phyloP scores from a whole-genome alignment of 2,113 vertebrate species.

The Dascyllus trimaculatus region DNA sequence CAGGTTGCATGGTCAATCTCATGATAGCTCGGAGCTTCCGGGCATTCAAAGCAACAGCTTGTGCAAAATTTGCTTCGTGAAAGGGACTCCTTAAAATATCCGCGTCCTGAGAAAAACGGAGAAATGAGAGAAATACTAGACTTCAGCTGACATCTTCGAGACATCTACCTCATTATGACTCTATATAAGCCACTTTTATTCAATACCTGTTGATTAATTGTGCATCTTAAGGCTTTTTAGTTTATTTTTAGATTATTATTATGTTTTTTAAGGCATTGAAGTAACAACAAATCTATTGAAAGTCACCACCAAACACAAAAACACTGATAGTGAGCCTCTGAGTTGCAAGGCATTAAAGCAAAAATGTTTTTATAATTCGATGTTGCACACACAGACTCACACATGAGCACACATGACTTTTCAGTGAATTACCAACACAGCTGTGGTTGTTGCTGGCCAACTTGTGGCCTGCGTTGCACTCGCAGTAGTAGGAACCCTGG shows the following conservation, averaged over 20 bases:
- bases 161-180: background rate
- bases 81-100: constrained; percentile 19
- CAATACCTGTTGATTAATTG: background rate
- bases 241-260: background rate
- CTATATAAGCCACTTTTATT: background rate
- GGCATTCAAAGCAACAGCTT: constrained; percentile 2
- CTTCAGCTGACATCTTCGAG: background rate
- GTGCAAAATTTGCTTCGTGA: constrained; percentile 21
- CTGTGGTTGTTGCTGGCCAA: constrained; percentile 95
- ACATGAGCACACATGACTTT: constrained; percentile 10
- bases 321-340: constrained; percentile 1
- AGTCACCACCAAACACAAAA: background rate
- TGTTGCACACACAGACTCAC: constrained; percentile 7
- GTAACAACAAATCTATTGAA: background rate
- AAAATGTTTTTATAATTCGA: background rate
- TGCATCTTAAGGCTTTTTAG: background rate
- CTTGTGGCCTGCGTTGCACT: constrained; percentile 93
- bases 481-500: constrained; percentile 94
- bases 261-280: background rate
- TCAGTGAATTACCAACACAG: constrained; percentile 91
- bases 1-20: constrained; percentile 17
- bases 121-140: constrained; percentile 2
- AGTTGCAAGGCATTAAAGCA: constrained; percentile 14
- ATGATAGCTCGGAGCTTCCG: constrained; percentile 18
- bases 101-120: constrained; percentile 13